Base-by-base conservation (phyloP, 2,113 vertebrate genomes). In the Taurulus bubalis region DNA sequence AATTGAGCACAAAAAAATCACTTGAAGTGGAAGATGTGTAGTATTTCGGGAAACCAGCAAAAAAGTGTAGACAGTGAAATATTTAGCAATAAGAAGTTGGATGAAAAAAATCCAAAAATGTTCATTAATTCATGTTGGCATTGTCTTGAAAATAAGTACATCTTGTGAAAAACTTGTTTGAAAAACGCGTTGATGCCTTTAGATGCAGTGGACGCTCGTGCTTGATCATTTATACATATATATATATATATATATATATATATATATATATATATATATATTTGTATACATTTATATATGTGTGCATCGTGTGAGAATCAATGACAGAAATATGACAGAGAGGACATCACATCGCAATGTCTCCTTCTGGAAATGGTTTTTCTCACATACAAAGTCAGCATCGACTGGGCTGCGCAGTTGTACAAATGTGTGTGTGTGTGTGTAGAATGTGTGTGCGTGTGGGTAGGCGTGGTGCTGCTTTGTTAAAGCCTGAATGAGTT, bases 401-500 rank as follows among this genome's bases (percentile, higher is more conserved):
- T 53, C 7, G 14, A 75, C 77, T 30, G 36, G 32, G 68, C 74
- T 47, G 63, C 68, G 65, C 30, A 55, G 66, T 76, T 67, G 58
- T 78, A 80, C 78, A 79, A 38, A 64, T 51, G 64, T 65, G 42
- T 69, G 72, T 45, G 76, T 51, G 72, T 45, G 76, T 42, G 62
- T 51, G 79, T 60, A n/a, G 59, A 18, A 14, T 20, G 78, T 12
- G 56, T 53, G 72, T n/a, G 76, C 18, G 74, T 42, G 85, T 26
- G 51, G 62, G 85, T 47, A 71, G 89, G 90, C 84, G 89, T 89
- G 89, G 86, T 75, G 80, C 85, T 85, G 89, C 92, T 93, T 93
- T 93, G 92, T 93, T 93, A 91, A 93, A 84, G 90, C 84, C 90
- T 93, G 91, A 92, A 93, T 92, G 91, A 94, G 91, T 91, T 89